These are phyloP conservation scores for Nothura maculosa DNA, from an alignment of 2,797 vertebrate species.

Conservation along the genomic window DNA sequence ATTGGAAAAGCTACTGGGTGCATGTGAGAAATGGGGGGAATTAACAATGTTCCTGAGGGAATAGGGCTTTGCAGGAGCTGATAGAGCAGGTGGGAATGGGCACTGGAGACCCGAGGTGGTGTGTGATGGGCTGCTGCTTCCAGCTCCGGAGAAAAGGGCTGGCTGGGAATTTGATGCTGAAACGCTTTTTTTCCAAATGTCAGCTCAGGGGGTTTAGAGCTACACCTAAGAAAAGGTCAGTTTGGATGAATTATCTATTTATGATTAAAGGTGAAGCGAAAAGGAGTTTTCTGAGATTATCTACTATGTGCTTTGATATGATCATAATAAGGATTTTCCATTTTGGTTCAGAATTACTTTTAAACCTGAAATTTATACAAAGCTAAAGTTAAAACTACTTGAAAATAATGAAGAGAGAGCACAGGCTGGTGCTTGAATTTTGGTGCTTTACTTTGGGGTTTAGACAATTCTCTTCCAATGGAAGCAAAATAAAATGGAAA, in stretches of 20 bases:
- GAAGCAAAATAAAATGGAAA: not conserved
- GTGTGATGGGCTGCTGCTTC: not conserved
- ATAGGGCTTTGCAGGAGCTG: not conserved
- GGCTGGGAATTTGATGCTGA: not conserved
- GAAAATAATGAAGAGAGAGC: not conserved
- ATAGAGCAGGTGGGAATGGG: not conserved
- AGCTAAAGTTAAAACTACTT: not conserved
- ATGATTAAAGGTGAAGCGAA: not conserved
- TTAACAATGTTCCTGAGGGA: not conserved
- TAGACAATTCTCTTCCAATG: not conserved
- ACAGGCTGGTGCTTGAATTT: not conserved
- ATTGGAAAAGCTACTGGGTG: conserved; percentile 4
- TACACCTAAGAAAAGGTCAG: conserved; percentile 20
- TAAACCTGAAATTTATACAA: not conserved
- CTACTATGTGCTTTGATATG: not conserved
- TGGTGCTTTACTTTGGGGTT: not conserved
- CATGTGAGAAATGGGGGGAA: not conserved
- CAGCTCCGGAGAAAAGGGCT: not conserved
- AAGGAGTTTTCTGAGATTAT: not conserved
- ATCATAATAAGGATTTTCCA: not conserved
- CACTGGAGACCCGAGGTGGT: not conserved
- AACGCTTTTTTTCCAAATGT: not conserved
- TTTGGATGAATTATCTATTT: not conserved
- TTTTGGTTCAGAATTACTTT: not conserved
- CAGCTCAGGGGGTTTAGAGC: conserved; percentile 4